Percentiles rank a stretch among this genome's conserved stretches.
phyloP scores from a whole-genome alignment of 2,113 vertebrate genomes.

The Oxygymnocypris stewartii region DNA sequence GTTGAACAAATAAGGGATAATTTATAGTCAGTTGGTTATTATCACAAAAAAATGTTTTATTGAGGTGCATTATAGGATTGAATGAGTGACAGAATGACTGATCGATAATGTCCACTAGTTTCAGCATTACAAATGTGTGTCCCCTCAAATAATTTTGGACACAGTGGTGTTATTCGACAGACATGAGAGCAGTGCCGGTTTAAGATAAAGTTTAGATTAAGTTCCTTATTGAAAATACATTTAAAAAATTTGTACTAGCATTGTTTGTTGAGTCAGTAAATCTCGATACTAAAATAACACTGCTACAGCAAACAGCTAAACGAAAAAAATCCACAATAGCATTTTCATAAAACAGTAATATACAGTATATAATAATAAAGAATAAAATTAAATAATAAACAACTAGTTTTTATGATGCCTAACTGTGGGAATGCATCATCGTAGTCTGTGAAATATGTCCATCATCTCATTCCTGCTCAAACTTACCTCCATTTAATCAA shows the following conservation, averaged over 20 bases:
- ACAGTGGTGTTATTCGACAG: neutral
- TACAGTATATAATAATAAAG: too few species aligned
- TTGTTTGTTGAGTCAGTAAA: too few species aligned
- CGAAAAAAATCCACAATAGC: too few species aligned
- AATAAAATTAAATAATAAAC: too few species aligned
- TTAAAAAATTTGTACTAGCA: neutral
- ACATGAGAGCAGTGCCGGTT: neutral
- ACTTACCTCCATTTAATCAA: neutral
- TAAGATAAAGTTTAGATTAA: too few species aligned
- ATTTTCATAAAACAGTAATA: too few species aligned
- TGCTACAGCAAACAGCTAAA: too few species aligned
- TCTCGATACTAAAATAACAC: too few species aligned
- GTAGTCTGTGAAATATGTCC: neutral
- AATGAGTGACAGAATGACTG: neutral
- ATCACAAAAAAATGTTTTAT: neutral
- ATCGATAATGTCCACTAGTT: neutral
- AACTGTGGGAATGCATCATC: neutral
- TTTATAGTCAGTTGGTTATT: neutral
- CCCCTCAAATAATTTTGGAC: neutral
- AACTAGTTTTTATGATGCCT: neutral
- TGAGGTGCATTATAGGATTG: neutral
- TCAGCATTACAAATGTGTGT: neutral
- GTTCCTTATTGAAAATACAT: too few species aligned
- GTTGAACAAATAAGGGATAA: neutral
- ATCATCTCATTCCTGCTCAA: neutral